phyloP scores from a whole-genome alignment of 2,888 invertebrate species.

The Tenthredo livida region DNA sequence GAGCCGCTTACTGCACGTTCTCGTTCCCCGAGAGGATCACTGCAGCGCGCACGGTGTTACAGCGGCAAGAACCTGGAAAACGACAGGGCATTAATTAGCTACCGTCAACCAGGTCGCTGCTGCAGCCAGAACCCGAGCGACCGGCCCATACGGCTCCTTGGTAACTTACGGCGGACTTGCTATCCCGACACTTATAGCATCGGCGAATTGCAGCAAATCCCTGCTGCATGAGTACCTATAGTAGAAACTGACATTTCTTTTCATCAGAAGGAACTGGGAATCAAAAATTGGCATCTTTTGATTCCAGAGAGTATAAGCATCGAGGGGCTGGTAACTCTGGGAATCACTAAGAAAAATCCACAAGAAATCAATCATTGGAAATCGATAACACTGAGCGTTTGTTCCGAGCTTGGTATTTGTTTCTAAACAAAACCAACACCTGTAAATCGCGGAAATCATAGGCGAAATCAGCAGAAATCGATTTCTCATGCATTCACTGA shows the following conservation, averaged over 20 bases:
- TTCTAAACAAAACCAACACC: no score
- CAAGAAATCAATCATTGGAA: no score
- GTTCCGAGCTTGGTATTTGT: no score
- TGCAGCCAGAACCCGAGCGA: slow-evolving; percentile 1
- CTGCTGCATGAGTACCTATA: no score
- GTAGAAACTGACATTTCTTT: background rate
- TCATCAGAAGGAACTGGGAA: no score
- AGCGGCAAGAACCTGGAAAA: slow-evolving; percentile 61
- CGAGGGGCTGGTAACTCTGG: no score
- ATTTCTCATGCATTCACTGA: no score
- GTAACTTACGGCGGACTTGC: background rate
- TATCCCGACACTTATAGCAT: background rate
- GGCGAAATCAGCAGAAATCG: no score
- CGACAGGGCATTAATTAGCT: slow-evolving; percentile 67
- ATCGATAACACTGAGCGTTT: no score
- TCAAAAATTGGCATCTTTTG: background rate
- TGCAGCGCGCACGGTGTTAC: slow-evolving; percentile 55
- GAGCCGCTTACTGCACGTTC: background rate
- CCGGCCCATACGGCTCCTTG: slow-evolving; percentile 39
- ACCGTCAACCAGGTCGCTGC: slow-evolving; percentile 14
- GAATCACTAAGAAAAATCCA: no score
- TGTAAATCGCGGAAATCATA: no score
- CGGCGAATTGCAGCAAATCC: background rate
- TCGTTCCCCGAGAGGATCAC: slow-evolving; percentile 36
- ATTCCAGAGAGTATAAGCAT: background rate